Conservation (phyloP, 2,113 vertebrate species). For the Ascaphus truei region DNA sequence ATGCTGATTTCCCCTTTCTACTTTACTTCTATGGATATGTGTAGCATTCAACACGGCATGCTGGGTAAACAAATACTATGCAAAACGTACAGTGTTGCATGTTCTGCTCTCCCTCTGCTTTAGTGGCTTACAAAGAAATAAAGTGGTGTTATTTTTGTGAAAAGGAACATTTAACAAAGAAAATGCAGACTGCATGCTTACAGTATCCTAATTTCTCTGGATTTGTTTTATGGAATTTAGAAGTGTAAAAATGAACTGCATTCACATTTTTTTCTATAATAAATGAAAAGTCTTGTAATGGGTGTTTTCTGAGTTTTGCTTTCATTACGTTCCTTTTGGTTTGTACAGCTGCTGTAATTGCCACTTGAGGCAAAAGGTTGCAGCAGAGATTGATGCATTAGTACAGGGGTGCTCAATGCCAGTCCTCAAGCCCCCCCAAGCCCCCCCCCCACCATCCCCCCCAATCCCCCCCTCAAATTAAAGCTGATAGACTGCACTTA, state of each 20-base stretch:
- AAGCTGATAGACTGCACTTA: too few species aligned
- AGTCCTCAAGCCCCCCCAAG: too few species aligned
- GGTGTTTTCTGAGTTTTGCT: slow-evolving; percentile 29
- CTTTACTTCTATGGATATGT: slow-evolving; percentile 62
- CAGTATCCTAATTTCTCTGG: slow-evolving; percentile 71
- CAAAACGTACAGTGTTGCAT: slow-evolving; percentile 87
- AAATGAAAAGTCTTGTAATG: slow-evolving; percentile 62
- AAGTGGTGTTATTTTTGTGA: slow-evolving; percentile 78
- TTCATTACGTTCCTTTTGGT: not conserved
- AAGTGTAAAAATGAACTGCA: slow-evolving; percentile 73
- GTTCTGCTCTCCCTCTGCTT: slow-evolving; percentile 75
- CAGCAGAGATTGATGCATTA: too few species aligned
- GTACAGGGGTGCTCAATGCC: too few species aligned
- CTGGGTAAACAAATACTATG: slow-evolving; percentile 80
- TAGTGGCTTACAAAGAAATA: slow-evolving; percentile 67
- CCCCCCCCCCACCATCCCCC: too few species aligned
- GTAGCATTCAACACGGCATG: slow-evolving; percentile 77
- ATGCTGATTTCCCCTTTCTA: slow-evolving; percentile 52
- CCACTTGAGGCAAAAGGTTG: not conserved
- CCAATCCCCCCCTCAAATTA: too few species aligned
- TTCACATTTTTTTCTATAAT: slow-evolving; percentile 78
- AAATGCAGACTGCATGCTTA: slow-evolving; percentile 76
- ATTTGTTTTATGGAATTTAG: slow-evolving; percentile 76
- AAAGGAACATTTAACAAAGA: slow-evolving; percentile 63
- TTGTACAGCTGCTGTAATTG: not conserved